Percentiles rank a stretch among this genome's conserved stretches.
Conservation (phyloP, 2,113 vertebrate species). For the Cyprinodon tularosa region DNA sequence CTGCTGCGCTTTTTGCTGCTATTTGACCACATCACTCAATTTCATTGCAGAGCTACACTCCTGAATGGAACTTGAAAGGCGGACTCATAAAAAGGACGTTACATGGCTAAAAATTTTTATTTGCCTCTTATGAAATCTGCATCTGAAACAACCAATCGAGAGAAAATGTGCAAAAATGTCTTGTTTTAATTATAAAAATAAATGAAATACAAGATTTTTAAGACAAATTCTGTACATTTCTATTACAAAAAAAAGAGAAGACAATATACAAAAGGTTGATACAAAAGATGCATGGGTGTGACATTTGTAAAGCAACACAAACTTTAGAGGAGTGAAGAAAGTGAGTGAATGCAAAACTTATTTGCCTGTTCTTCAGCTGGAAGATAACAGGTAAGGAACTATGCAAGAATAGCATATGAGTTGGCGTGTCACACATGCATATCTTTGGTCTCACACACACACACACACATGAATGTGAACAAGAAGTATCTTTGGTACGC, state of each 20-base stretch:
- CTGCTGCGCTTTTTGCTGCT: not conserved
- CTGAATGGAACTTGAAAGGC: not conserved
- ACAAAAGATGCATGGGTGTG: conserved; percentile 51
- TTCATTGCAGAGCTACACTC: not conserved
- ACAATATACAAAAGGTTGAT: conserved; percentile 48
- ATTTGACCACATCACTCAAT: not conserved
- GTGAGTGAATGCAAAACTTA: conserved; percentile 22
- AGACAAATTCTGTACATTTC: conserved; percentile 75
- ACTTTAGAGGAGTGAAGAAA: conserved; percentile 31
- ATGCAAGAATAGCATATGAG: conserved; percentile 30
- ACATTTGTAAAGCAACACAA: conserved; percentile 22
- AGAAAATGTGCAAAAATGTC: not conserved
- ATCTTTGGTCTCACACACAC: conserved; percentile 41
- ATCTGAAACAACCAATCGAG: not conserved
- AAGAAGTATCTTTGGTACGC: conserved; percentile 32
- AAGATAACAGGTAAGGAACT: conserved; percentile 52
- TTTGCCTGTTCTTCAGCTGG: conserved; percentile 10
- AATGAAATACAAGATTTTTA: conserved; percentile 30
- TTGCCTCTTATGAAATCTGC: not conserved
- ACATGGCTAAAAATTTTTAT: not conserved
- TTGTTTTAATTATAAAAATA: conserved; percentile 19
- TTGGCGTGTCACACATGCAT: conserved; percentile 43
- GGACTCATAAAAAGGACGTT: too few species aligned
- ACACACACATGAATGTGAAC: conserved; percentile 20
- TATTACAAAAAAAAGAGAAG: conserved; percentile 80